These are phyloP conservation scores for Sebastes aleutianus DNA, from an alignment of 2,797 vertebrate genomes.

Conservation along the genomic window DNA sequence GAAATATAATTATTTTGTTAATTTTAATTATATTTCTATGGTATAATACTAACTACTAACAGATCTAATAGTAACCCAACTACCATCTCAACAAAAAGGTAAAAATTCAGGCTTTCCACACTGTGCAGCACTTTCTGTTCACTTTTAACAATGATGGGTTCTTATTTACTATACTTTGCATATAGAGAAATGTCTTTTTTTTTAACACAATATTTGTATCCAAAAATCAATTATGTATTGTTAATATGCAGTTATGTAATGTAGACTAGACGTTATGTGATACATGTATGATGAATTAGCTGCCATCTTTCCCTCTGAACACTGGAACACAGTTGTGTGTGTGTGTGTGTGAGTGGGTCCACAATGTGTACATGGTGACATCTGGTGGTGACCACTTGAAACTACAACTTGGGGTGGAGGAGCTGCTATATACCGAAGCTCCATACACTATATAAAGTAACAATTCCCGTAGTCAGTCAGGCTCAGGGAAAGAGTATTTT, in stretches of 20 bases:
- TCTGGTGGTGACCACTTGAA: conserved; percentile 23
- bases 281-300: not conserved
- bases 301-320: not conserved
- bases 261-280: not conserved
- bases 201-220: no score
- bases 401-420: not conserved
- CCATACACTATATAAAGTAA: no score
- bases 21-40: no score
- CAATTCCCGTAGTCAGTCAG: not conserved
- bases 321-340: not conserved
- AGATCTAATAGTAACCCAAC: not conserved
- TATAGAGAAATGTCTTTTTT: not conserved
- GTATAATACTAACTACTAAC: not conserved
- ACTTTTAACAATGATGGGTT: not conserved
- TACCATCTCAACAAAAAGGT: not conserved
- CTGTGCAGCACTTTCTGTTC: not conserved
- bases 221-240: not conserved
- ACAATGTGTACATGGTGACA: conserved; percentile 22
- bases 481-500: not conserved
- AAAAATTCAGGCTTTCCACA: not conserved
- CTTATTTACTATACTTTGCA: not conserved
- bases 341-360: accelerated
- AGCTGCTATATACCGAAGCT: accelerated
- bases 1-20: no score
- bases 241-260: not conserved